Evolutionary conservation across 2,113 vertebrate species (phyloP), one percentile per base, ranked within the genome.

Genomic region (Fregata magnificens): DNA sequence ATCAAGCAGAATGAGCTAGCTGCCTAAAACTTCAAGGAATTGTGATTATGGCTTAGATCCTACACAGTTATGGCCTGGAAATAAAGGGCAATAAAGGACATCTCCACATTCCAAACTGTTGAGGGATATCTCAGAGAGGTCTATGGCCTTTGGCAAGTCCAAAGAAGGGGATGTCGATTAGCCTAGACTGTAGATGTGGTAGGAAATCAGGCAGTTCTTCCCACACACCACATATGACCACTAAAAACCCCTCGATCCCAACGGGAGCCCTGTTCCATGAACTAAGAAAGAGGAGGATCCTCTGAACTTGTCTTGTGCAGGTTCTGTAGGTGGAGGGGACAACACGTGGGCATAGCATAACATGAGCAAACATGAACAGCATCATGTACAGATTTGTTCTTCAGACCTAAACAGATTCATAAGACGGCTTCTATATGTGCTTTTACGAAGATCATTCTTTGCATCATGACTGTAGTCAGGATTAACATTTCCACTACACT

Each of bases 381-480:
- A 69, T 42, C 32, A 3, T 2, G 45, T 53, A 84, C 28, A 74
- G 36, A 78, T 78, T 31, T 73, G 13, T 56, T 91, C 50, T 45
- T 89, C 70, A 90, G 62, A 86, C 25, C 25, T n/a, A 32, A 84
- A 49, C 11, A 86, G 14, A 36, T 12, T 34, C 32, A 25, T 17
- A 5, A 53, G 16, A 36, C 3, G 3, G 10, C 8, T 56, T 69
- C 49, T 59, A 0, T 14, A 31, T 2, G 11, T 56, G 40, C 31
- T 90, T 72, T 47, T 13, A 88, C 22, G 50, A 76, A 87, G 53
- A 88, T 36, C 18, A n/a, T 28, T 61, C 53, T 40, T 53, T 34
- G 32, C 52, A 59, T 34, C 47, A 31, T 47, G 44, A 24, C 63
- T 11, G 1, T 4, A 66, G 76, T 31, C 72, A 83, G 72, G 19